Base-by-base conservation (phyloP, 2,888 invertebrate genomes). In the Heliconius erato region DNA sequence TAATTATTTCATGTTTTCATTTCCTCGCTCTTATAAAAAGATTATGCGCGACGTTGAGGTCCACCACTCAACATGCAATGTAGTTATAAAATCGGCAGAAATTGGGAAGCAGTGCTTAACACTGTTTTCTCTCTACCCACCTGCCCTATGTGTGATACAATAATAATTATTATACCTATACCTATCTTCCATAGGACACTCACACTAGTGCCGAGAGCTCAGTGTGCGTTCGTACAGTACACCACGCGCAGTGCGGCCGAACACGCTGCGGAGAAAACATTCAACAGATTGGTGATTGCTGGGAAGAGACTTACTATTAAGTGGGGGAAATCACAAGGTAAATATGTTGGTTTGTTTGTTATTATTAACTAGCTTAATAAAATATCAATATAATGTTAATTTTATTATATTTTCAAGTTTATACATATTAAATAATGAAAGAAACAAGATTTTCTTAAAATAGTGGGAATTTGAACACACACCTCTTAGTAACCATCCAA, bases 171-270 rank as follows among this genome's bases (percentile, higher is more conserved):
- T n/a, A n/a, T n/a, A 16, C 0, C n/a, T n/a, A n/a, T n/a, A n/a
- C n/a, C n/a, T 14, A 19, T n/a, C 63, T 44, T 65, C 88, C 88
- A 7, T 88, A 96, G 96, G 85, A 98, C 98, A 0, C 97, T 99
- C 32, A 99, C 99, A 16, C 96, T 99, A 87, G 98, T 99, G 14
- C 97, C 98, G 0, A 97, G 99, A 86, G 99, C 99, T 88, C 98
- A 98, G 90, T 99, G 99, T 95, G 99, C 99, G 0, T 99, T 99
- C 92, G 98, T 99, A 4, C 99, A 99, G 91, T 99, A 99, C 92
- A 99, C 99, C 0, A 98, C 98, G 11, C 96, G 99, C 81, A 96
- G 96, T 77, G 98, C 99, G 0, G 98, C 99, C 0, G 99, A 99
- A 93, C 96, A 98, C 86, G 99, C 99, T 0, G 99, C 99, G 0